phyloP scores from a whole-genome alignment of 53 echinoderm and acorn worm genomes.

The Astropecten irregularis region DNA sequence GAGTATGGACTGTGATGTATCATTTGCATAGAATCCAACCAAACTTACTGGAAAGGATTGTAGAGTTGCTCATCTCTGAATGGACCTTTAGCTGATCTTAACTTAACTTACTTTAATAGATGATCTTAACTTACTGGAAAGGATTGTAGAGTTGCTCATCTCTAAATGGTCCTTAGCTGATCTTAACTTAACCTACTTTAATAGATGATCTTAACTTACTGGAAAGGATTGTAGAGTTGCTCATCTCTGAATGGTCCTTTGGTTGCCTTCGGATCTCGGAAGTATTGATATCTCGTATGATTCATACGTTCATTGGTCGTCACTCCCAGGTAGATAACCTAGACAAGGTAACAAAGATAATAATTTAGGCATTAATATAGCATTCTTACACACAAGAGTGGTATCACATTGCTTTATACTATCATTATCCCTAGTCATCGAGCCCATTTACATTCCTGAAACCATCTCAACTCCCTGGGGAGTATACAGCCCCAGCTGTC shows the following conservation, averaged over 20 bases:
- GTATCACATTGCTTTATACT: too few species aligned
- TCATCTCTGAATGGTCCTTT: constrained; percentile 56
- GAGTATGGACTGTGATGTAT: too few species aligned
- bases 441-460: too few species aligned
- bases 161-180: constrained; percentile 43
- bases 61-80: constrained; percentile 45
- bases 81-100: constrained; percentile 51
- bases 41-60: constrained; percentile 80
- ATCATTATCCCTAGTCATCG: too few species aligned
- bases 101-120: too few species aligned
- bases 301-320: constrained; percentile 98
- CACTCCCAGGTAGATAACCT: constrained; percentile 80
- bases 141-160: constrained; percentile 62
- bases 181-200: too few species aligned
- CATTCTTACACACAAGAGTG: too few species aligned
- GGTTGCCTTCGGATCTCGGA: constrained; percentile 54
- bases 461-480: too few species aligned
- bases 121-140: constrained; percentile 77
- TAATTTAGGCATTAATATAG: constrained; percentile 76
- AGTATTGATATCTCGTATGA: constrained; percentile 73
- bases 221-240: constrained; percentile 62
- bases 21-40: too few species aligned
- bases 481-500: too few species aligned
- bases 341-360: constrained; percentile 63
- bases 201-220: constrained; percentile 84